phyloP scores from a whole-genome alignment of 1,140 invertebrate genomes.

The Lasioglossum albipes region DNA sequence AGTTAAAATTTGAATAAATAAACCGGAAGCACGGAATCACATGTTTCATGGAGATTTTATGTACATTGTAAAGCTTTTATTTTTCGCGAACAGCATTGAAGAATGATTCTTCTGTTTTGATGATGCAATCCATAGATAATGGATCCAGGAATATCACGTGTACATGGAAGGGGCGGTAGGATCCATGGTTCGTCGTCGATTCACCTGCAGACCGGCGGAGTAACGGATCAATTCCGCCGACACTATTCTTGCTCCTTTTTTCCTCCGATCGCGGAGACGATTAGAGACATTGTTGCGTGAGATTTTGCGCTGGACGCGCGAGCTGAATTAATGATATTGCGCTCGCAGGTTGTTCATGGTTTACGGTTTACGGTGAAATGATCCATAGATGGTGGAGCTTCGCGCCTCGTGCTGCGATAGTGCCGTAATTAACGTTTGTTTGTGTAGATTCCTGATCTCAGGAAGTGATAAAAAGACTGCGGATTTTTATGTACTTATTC shows the following conservation, averaged over 20 bases:
- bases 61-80: no score
- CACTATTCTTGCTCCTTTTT: neutral
- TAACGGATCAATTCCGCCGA: conserved; percentile 55
- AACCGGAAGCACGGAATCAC: no score
- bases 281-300: conserved; percentile 35
- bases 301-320: conserved; percentile 21
- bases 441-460: no score
- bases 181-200: conserved; percentile 39
- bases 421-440: neutral
- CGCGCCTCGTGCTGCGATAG: neutral
- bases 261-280: conserved; percentile 5
- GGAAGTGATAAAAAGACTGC: no score
- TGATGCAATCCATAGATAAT: conserved; percentile 52
- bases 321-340: conserved; percentile 29
- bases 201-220: conserved; percentile 32
- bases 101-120: no score
- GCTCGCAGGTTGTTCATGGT: neutral
- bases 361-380: neutral
- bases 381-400: neutral
- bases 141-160: conserved; percentile 48
- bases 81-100: no score
- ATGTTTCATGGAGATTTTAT: no score
- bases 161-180: conserved; percentile 37
- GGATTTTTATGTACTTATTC: no score
- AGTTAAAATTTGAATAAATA: no score